These are phyloP conservation scores for Stomatorhinus ivindoensis DNA, from an alignment of 2,113 vertebrate species.

Conservation along the genomic window DNA sequence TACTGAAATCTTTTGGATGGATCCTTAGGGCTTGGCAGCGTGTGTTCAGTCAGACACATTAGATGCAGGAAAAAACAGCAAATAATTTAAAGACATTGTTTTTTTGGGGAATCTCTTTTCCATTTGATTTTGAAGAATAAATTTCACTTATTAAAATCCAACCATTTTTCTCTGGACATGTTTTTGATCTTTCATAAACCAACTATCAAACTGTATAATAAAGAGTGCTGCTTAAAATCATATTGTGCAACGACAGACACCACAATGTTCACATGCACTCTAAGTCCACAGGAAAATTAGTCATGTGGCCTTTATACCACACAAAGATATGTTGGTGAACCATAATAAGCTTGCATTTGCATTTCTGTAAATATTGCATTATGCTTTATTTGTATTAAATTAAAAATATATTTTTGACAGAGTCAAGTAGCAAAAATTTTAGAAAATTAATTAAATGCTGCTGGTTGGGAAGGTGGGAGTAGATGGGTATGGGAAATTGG, in stretches of 20 bases:
- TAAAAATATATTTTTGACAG: constrained; percentile 99
- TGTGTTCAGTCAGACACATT: background rate
- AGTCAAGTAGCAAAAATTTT: constrained; percentile 99
- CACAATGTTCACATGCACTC: background rate
- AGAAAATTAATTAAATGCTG: constrained; percentile 80
- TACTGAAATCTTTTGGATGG: background rate
- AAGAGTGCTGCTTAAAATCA: background rate
- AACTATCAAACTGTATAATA: background rate
- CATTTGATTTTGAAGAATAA: background rate
- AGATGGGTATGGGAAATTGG: constrained; percentile 24
- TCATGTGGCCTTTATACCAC: background rate
- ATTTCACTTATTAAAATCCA: background rate
- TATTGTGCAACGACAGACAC: background rate
- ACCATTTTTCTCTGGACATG: background rate
- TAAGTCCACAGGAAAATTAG: background rate
- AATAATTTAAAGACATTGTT: background rate
- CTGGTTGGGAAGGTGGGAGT: constrained; percentile 42
- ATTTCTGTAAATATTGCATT: constrained; percentile 77
- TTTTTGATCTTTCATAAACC: background rate
- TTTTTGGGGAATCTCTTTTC: background rate
- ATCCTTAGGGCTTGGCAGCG: background rate
- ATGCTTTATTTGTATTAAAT: constrained; percentile 99
- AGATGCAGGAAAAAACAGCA: background rate
- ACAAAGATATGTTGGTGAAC: background rate
- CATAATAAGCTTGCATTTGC: background rate